Base-by-base conservation (phyloP, 1,140 invertebrate genomes). In the Physella acuta region DNA sequence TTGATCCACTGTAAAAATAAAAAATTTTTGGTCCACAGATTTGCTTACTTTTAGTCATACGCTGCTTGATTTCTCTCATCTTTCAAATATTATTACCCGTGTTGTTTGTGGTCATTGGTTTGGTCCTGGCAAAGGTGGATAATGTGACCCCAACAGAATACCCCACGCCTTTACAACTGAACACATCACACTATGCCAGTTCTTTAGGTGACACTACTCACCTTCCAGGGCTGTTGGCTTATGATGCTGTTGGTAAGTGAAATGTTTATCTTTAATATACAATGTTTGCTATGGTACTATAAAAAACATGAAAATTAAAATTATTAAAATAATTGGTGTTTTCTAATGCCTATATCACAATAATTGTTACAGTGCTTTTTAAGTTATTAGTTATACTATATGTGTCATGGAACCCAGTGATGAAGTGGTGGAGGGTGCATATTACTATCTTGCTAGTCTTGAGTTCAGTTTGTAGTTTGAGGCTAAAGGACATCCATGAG, bases 71-170 rank as follows among this genome's bases (percentile, higher is more conserved):
- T n/a, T n/a, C 71, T 3, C 26, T 82, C 26, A 63, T 80, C 26
- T 76, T 78, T 28, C 73, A 78, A 36, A 63, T 82, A 0, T 14
- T 83, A 28, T 59, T 84, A 4, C 82, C 82, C 0, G 68, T 81
- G 0, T 53, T 76, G 5, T 73, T 84, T 39, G 75, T 83, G 3
- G 44, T 80, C 1, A 71, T 78, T 20, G 79, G 77, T 17, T 33
- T 80, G 17, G 53, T 80, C 17, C 30, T 82, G n/a, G 75, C 63
- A 52, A 81, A 78, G 31, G 20, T 51, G 14, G 58, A 53, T 5
- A 0, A 17, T 1, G 8, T 28, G 0, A 33, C 17, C 17, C 44
- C 55, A 39, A 5, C n/a, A 3, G 20, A 53, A n/a, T 39, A 59
- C 36, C 71, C 71, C 8, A 37, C 28, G 3, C 31, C 73, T 11